Evolutionary conservation across 2,888 invertebrate genomes (phyloP), one percentile per base, ranked within the genome.

Genomic region (Drosophila antonietae): DNA sequence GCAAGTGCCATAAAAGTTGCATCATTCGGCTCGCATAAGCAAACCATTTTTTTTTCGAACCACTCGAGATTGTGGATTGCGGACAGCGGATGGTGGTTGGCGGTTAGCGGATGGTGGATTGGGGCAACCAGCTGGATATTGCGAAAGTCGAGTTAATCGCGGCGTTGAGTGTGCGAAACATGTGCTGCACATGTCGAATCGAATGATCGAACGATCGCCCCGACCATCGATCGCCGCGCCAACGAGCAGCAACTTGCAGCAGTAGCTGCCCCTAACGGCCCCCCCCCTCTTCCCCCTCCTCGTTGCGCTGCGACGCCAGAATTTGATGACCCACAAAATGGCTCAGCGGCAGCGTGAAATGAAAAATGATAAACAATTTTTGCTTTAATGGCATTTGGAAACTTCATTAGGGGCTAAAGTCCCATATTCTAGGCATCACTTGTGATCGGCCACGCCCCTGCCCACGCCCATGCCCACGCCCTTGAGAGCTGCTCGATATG

Each of bases 331-430:
- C 88, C 78, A 86, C 63, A 86, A 75, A 78, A 55, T 33, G 66
- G 43, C 53, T 52, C 44, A 44, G 43, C 33, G 61, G 51, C 67
- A 60, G 61, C 68, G 61, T 74, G 56, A 76, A 49, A 31, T 49
- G 49, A 33, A 12, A 31, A 49, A 75, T 79, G 39, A 57, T 73
- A 85, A 73, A 73, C 74, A 68, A 81, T 81, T 73, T 73, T 83
- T 73, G 81, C 69, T 63, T 73, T 88, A 88, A 86, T 83, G 89
- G 78, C 81, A 86, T 86, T 88, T 83, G 61, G 52, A 83, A 78
- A 81, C 79, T 88, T 86, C 73, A 82, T 80, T 82, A 80, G 77
- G 64, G 64, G 69, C 60, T 65, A 63, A 73, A 63, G 31, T 49
- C 18, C 37, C 43, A 33, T 20, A 20, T 37, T 35, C 41, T 52